Base-by-base conservation (phyloP, 2,797 vertebrate genomes). In the Periparus ater region DNA sequence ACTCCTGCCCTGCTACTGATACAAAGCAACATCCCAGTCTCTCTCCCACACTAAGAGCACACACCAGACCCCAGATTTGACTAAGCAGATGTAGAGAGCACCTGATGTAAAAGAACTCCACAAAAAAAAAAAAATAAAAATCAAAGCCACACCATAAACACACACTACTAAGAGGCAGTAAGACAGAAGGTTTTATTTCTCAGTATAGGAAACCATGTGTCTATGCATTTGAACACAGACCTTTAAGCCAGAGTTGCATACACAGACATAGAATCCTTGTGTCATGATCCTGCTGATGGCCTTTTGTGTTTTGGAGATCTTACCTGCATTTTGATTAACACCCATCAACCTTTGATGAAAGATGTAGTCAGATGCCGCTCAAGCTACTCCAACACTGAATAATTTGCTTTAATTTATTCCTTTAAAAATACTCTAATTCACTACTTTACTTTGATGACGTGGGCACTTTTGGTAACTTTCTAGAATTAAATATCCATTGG, bases 271-370 rank as follows among this genome's bases (percentile, higher is more conserved):
- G 48, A 79, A 77, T 55, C 42, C 25, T 32, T 36, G 12, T 45
- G 44, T 61, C 50, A 57, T 18, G 48, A 85, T 77, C 55, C 32
- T 63, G 53, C 57, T 82, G 68, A 77, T 0, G 27, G 77, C n/a
- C 45, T 53, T 79, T 27, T 32, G 27, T 45, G 53, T 74, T 91
- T 65, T 50, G 34, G 63, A 80, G 85, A 87, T n/a, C 34, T 17
- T 87, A 87, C 26, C 51, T 79, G 30, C 80, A 89, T 89, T 92
- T 81, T 87, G 74, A 93, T 71, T 87, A 94, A 82, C 9, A 77
- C 7, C 30, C 71, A 70, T 76, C 63, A 76, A 58, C 29, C 73
- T 91, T 29, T 66, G 61, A 85, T 5, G 36, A 77, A 93, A 85
- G n/a, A 74, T 18, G 11, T 18, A 93, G 86, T 79, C 86, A 83